Percentiles rank a stretch among this genome's conserved stretches.
Evolutionary conservation across 2,888 invertebrate genomes (phyloP).

Genomic region (Sphecodes monilicornis): DNA sequence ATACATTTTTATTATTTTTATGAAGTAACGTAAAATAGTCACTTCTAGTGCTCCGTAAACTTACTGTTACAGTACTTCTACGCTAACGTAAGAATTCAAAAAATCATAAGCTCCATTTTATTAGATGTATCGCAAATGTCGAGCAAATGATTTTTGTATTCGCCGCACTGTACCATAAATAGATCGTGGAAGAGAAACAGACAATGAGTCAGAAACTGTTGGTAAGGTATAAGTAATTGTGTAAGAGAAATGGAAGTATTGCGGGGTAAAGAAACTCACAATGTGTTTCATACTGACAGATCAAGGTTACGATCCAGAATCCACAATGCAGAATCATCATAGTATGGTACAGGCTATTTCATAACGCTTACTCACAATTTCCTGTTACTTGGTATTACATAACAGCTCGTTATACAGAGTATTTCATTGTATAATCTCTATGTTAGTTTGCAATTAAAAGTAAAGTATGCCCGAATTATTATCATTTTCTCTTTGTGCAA

Average conservation of each 20-base stretch:
- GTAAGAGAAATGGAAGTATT: conserved; percentile 2
- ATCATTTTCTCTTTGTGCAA: too few species aligned
- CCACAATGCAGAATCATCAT: conserved; percentile 11
- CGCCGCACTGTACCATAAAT: not conserved
- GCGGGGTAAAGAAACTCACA: not conserved
- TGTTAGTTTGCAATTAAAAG: too few species aligned
- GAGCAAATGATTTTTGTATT: not conserved
- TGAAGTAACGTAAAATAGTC: too few species aligned
- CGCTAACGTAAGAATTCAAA: not conserved
- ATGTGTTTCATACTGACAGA: conserved; percentile 10
- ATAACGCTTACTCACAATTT: not conserved
- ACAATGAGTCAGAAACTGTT: not conserved
- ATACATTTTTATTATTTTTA: too few species aligned
- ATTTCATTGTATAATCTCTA: not conserved
- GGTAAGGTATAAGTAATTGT: not conserved
- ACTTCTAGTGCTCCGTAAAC: too few species aligned
- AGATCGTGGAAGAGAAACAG: not conserved
- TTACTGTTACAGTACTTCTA: too few species aligned
- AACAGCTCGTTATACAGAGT: not conserved
- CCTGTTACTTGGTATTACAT: not conserved
- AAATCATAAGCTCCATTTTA: not conserved
- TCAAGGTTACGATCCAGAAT: conserved; percentile 17
- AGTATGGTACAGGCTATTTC: not conserved
- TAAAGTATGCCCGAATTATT: not conserved
- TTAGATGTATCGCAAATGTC: not conserved